Conservation (phyloP, 2,113 vertebrate genomes). For the Urocitellus parryii region DNA sequence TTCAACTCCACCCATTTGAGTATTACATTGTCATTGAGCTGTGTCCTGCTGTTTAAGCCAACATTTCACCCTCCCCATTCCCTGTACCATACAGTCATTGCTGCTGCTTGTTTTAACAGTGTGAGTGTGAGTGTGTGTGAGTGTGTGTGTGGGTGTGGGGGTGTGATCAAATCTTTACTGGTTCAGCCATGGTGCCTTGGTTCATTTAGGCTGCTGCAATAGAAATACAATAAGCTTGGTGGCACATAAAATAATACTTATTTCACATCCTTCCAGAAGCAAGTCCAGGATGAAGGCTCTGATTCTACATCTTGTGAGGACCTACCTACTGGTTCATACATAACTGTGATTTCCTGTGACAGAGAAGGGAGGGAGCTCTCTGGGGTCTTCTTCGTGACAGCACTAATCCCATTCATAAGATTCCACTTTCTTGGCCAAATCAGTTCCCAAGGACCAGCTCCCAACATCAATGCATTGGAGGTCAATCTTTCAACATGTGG, state of each 20-base stretch:
- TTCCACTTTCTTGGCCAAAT: accelerated
- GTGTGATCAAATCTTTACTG: not conserved
- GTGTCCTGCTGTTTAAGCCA: not conserved
- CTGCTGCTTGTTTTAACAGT: not conserved
- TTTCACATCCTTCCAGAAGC: not conserved
- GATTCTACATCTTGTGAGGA: too few species aligned
- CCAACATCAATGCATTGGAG: not conserved
- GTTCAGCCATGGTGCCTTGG: not conserved
- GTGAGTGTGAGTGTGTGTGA: not conserved
- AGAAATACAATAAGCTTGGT: not conserved
- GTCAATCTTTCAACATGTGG: not conserved
- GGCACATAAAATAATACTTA: not conserved
- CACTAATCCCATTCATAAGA: not conserved
- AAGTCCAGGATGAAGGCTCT: not conserved
- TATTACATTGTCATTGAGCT: not conserved
- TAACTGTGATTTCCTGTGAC: too few species aligned
- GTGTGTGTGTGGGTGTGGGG: too few species aligned
- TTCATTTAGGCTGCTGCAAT: not conserved
- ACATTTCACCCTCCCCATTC: accelerated
- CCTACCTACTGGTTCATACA: not conserved
- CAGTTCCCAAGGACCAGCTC: not conserved
- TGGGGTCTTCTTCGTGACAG: not conserved
- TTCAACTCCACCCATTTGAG: not conserved
- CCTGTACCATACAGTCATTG: not conserved
- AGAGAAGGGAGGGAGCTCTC: not conserved